A percentile compares a stretch with the other conserved stretches of the same genome.
phyloP scores from a whole-genome alignment of 2,113 vertebrate species.

The Herpetotheres cachinnans region DNA sequence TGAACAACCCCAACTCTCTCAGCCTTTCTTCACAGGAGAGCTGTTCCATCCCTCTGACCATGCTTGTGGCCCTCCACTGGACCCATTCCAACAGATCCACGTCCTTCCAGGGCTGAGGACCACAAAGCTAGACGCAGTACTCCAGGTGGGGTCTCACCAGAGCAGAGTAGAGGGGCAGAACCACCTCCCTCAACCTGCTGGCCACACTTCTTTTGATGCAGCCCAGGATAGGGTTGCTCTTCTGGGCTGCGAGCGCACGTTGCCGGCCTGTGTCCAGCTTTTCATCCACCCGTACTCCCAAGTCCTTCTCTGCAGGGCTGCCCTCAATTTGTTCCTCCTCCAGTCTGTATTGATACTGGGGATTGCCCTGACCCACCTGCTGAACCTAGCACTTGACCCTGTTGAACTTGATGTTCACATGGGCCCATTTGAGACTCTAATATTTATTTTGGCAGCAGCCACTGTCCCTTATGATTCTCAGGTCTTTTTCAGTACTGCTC shows the following conservation, averaged over 20 bases:
- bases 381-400: not conserved
- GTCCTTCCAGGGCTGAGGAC: fast-evolving
- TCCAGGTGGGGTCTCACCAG: not conserved
- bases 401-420: not conserved
- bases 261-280: fast-evolving
- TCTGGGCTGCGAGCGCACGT: not conserved
- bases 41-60: not conserved
- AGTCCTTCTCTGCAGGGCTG: not conserved
- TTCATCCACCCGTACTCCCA: not conserved
- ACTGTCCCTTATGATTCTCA: not conserved
- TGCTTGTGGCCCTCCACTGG: not conserved
- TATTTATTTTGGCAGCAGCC: not conserved
- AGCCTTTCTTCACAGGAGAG: fast-evolving
- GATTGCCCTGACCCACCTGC: not conserved
- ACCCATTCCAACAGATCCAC: not conserved
- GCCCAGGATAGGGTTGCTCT: not conserved
- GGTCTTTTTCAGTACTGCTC: not conserved
- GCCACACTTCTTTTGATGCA: not conserved
- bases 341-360: not conserved
- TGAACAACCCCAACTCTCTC: not conserved
- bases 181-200: not conserved
- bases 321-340: not conserved
- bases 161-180: not conserved
- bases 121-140: not conserved
- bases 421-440: not conserved